Evolutionary conservation across 2,797 vertebrate species (phyloP).

Genomic region (Myotis planiceps): DNA sequence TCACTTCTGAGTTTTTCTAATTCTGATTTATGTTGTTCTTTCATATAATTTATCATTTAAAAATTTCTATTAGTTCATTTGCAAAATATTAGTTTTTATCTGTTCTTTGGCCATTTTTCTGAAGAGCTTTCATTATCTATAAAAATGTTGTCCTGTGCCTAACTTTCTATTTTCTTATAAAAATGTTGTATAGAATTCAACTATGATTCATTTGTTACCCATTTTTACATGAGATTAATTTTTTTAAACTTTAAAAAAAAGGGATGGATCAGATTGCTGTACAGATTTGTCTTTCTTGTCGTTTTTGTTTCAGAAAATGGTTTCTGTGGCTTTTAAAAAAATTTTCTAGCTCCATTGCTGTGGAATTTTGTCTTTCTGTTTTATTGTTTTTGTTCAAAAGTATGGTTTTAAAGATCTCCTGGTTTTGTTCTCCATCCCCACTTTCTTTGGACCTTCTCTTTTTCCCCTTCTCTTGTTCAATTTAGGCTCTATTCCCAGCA

Average conservation of each 20-base stretch:
- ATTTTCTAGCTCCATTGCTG: background rate
- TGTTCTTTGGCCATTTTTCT: background rate
- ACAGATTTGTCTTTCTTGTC: background rate
- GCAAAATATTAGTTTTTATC: slow-evolving; percentile 19
- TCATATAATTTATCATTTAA: background rate
- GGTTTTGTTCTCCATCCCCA: background rate
- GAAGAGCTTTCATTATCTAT: background rate
- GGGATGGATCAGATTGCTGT: background rate
- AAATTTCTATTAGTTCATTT: background rate
- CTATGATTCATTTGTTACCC: background rate
- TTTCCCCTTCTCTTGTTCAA: background rate
- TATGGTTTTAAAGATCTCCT: background rate
- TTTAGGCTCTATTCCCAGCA: background rate
- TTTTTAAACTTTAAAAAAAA: background rate
- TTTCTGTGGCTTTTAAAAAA: background rate
- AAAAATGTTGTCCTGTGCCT: background rate
- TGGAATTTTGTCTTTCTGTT: background rate
- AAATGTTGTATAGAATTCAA: background rate
- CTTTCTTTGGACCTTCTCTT: background rate
- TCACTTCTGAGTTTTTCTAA: background rate
- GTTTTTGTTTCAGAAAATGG: background rate
- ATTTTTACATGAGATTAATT: slow-evolving; percentile 37
- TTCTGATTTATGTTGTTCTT: background rate
- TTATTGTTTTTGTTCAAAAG: slow-evolving; percentile 1
- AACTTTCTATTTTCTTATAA: slow-evolving; percentile 19